Percentiles rank a stretch among this genome's conserved stretches.
phyloP scores from a whole-genome alignment of 1,140 invertebrate genomes.

The Pantala flavescens region DNA sequence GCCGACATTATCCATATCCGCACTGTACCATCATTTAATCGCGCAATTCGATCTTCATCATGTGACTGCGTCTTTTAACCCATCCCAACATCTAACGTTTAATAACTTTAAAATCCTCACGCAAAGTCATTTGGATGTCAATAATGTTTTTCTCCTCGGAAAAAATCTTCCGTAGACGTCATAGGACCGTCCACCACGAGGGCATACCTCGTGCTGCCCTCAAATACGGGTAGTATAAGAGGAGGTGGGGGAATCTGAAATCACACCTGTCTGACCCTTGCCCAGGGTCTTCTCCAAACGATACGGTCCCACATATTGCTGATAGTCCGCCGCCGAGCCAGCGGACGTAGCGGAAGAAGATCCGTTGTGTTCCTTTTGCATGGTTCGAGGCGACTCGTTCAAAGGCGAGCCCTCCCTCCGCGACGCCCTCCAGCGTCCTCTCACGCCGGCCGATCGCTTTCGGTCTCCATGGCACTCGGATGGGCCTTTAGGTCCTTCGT shows the following conservation, averaged over 20 bases:
- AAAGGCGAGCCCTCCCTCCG: not conserved
- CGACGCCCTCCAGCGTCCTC: not conserved
- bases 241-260: conserved; percentile 19
- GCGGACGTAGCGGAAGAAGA: not conserved
- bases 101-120: too few relatives aligned
- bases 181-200: conserved; percentile 1
- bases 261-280: conserved; percentile 96
- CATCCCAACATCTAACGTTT: too few relatives aligned
- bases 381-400: conserved; percentile 2
- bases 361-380: conserved; percentile 8
- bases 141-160: too few relatives aligned
- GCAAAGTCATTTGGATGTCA: too few relatives aligned
- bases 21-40: not conserved
- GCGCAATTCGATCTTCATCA: too few relatives aligned
- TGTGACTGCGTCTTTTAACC: too few relatives aligned
- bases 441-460: not conserved
- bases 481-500: not conserved
- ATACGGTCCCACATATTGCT: conserved; percentile 96
- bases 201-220: conserved; percentile 1
- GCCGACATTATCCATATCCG: not conserved
- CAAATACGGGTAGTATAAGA: not conserved
- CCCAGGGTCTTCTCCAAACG: conserved; percentile 96
- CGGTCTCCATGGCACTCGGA: not conserved
- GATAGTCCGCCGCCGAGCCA: conserved; percentile 45
- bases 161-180: too few relatives aligned